Evolutionary conservation across 2,113 vertebrate species (phyloP), one percentile per base, ranked within the genome.

Genomic region (Aleadryas rufinucha): DNA sequence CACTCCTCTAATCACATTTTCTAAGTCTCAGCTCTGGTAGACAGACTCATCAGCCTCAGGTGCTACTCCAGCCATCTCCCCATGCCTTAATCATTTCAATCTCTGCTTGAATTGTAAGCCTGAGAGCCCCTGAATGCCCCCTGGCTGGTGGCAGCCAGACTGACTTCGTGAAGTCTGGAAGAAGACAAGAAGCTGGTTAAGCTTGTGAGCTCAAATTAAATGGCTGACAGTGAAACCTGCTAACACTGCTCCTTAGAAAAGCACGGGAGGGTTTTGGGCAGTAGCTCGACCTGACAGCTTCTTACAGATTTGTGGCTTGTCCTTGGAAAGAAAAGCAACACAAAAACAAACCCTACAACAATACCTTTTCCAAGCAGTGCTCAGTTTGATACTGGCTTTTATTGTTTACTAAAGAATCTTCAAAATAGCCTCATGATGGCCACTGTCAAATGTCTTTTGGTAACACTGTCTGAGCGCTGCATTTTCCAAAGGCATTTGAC

Each of bases 171-270:
- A 84, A 90, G 68, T 63, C 83, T 86, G 59, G 47, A 68, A 88
- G 71, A 63, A 93, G 87, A 88, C 78, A 94, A 84, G 87, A 86
- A 90, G 59, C 71, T 93, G 82, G 64, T 90, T 92, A 90, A 92
- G 64, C 52, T 24, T 87, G 85, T 95, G 88, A 90, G 47, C 70
- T 92, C 1, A 2, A 77, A 93, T 96, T 95, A 90, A 96, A 81
- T 71, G 71, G 35, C 37, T 95, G 95, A 90, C 75, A 88, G 71
- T 86, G 79, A 96, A 93, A 95, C 35, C 50, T 91, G 71, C 54
- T 94, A 90, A 54, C 64, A 24, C 10, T 28, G 21, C 64, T 96
- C 27, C 79, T 74, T 60, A 52, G 54, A 44, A 93, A 93, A 95
- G 41, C 71, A 72, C 20, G 9, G 17, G 41, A 88, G 35, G 33